These are phyloP conservation scores for Drosophila setifemur DNA, from an alignment of 1,140 invertebrate genomes.

Conservation along the genomic window DNA sequence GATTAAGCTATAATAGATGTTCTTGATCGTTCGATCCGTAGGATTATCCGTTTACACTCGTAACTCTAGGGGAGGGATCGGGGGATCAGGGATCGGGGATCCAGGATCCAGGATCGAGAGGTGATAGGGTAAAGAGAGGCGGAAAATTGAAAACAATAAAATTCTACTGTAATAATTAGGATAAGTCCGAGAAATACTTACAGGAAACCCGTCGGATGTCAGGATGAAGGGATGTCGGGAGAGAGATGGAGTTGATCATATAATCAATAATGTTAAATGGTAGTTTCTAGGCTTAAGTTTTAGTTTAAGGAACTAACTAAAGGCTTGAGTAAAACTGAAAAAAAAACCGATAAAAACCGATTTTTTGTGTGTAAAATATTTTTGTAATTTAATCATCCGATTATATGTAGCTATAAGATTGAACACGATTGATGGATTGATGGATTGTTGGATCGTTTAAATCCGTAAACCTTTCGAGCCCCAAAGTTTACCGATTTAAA, in stretches of 20 bases:
- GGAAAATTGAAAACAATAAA: conserved; percentile 23
- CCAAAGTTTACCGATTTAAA: conserved; percentile 79
- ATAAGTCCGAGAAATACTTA: neutral
- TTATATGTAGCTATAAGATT: conserved; percentile 45
- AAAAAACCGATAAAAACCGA: neutral
- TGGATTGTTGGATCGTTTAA: too few species aligned
- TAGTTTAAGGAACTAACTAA: neutral
- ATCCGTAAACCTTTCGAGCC: conserved; percentile 78
- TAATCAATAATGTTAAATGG: neutral
- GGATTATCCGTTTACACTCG: neutral
- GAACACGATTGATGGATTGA: too few species aligned
- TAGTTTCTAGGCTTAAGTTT: neutral
- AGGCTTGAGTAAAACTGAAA: neutral
- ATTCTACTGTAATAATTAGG: neutral
- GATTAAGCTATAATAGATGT: neutral
- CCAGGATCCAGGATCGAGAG: neutral
- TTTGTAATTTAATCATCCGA: conserved; percentile 6
- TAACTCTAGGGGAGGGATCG: neutral
- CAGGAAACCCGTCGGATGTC: conserved; percentile 28
- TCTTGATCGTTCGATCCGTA: neutral
- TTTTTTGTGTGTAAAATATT: conserved; percentile 27
- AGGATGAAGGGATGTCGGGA: too few species aligned
- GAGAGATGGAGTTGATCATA: neutral
- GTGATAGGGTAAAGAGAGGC: conserved; percentile 1
- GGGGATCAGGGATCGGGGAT: neutral